These are phyloP conservation scores for Dallia pectoralis DNA, from an alignment of 2,797 vertebrate species.

Conservation along the genomic window DNA sequence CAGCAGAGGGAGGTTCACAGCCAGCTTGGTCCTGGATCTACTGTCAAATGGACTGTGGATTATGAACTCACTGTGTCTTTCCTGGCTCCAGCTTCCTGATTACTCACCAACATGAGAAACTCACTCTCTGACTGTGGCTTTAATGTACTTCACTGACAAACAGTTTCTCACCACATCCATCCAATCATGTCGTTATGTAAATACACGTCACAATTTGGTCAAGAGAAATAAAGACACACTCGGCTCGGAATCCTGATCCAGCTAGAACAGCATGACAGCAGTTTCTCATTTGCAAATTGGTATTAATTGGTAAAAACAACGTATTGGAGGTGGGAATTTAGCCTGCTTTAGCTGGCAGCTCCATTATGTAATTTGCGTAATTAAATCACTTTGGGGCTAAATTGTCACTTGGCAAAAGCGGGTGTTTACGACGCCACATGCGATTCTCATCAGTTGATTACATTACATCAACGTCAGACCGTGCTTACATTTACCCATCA, in stretches of 20 bases:
- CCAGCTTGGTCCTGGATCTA: constrained; percentile 25
- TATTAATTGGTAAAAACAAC: not conserved
- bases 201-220: not conserved
- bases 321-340: not conserved
- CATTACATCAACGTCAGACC: not conserved
- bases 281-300: not conserved
- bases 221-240: not conserved
- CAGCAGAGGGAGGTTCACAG: constrained; percentile 29
- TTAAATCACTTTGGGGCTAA: not conserved
- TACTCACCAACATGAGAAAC: constrained; percentile 38
- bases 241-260: not conserved
- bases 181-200: not conserved
- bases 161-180: constrained; percentile 34
- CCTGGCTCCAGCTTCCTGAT: constrained; percentile 30
- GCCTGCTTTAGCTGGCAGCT: not conserved
- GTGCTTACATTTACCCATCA: not conserved
- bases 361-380: not conserved
- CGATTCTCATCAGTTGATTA: not conserved
- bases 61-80: constrained; percentile 32
- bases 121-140: constrained; percentile 31
- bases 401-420: not conserved
- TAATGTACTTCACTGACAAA: constrained; percentile 31
- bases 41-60: constrained; percentile 44
- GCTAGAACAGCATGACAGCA: not conserved
- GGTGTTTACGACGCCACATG: not conserved